Percentiles rank a stretch among this genome's conserved stretches.
phyloP scores from a whole-genome alignment of 2,797 vertebrate species.

The Cygnus olor region DNA sequence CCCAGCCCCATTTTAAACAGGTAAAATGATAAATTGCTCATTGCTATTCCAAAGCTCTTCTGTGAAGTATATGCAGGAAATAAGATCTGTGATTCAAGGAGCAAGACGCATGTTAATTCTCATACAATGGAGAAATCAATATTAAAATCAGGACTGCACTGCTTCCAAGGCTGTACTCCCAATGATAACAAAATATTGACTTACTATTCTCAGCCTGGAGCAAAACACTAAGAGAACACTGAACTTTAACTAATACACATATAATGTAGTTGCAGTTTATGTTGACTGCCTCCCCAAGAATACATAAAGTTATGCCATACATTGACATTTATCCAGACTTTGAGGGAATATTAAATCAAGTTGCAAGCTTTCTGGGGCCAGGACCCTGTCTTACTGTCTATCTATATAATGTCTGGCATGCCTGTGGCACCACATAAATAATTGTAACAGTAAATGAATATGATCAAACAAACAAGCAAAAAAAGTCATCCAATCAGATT shows the following conservation, averaged over 20 bases:
- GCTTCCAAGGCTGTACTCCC: slow-evolving; percentile 7
- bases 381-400: background rate
- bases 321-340: slow-evolving; percentile 24
- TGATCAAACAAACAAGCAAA: background rate
- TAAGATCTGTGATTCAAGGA: slow-evolving; percentile 38
- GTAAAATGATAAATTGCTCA: slow-evolving; percentile 11
- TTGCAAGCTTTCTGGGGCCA: background rate
- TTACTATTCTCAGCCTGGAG: background rate
- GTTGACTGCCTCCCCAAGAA: background rate
- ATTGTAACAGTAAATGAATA: background rate
- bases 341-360: background rate
- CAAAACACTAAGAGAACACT: background rate
- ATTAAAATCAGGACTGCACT: slow-evolving; percentile 39
- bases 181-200: slow-evolving; percentile 53
- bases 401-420: background rate
- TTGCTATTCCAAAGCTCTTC: slow-evolving; percentile 35
- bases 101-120: slow-evolving; percentile 13
- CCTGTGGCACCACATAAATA: background rate
- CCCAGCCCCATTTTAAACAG: background rate
- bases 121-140: slow-evolving; percentile 11
- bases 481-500: background rate
- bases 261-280: background rate
- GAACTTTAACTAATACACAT: slow-evolving; percentile 27
- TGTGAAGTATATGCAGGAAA: slow-evolving; percentile 13
- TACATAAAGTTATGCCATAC: background rate